Conservation (phyloP, 2,797 vertebrate genomes). For the Halcyon badia region DNA sequence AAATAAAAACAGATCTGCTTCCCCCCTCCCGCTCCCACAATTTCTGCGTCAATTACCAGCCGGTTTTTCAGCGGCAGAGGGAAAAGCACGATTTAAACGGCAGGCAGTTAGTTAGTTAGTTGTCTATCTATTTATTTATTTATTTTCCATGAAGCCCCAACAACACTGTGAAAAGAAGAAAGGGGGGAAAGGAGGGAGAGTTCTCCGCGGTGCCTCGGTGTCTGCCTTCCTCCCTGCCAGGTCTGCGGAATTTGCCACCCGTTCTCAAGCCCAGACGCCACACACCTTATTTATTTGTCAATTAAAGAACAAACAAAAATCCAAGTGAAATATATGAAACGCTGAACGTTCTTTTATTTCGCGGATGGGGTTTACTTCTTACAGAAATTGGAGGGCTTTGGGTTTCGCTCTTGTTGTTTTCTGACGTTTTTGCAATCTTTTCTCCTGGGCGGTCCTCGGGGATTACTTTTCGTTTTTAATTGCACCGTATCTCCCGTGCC, state of each 20-base stretch:
- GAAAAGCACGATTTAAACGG: neutral
- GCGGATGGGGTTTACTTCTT: neutral
- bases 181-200: neutral
- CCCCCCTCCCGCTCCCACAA: fast-evolving
- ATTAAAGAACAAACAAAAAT: neutral
- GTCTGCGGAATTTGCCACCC: fast-evolving
- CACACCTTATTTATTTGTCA: neutral
- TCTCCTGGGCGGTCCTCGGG: neutral
- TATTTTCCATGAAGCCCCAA: neutral
- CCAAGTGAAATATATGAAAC: fast-evolving
- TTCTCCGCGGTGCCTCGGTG: neutral
- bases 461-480: neutral
- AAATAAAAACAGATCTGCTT: neutral
- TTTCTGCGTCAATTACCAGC: neutral
- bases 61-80: neutral
- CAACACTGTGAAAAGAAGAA: neutral
- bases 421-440: fast-evolving
- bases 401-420: neutral
- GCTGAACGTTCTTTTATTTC: neutral
- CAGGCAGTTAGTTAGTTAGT: neutral
- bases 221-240: neutral
- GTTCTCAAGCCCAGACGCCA: neutral
- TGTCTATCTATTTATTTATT: no score
- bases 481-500: neutral
- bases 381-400: neutral